These are phyloP conservation scores for Anguilla anguilla DNA, from an alignment of 2,797 vertebrate genomes.

Conservation along the genomic window DNA sequence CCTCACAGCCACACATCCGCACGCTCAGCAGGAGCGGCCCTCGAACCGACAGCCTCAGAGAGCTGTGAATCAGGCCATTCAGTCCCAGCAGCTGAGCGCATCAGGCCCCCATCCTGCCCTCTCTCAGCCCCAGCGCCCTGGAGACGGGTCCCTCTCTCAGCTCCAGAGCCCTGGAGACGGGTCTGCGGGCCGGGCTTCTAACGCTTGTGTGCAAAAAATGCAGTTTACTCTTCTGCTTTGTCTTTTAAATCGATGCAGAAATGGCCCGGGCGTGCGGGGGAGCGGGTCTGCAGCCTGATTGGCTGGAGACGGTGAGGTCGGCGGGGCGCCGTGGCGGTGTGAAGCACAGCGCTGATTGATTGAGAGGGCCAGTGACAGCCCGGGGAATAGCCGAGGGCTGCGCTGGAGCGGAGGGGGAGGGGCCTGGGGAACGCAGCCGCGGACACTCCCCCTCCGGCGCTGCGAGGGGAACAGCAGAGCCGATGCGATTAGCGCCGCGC, in stretches of 20 bases:
- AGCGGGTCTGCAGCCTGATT: not conserved
- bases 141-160: not conserved
- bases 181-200: not conserved
- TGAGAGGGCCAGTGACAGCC: slow-evolving; percentile 42
- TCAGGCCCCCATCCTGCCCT: not conserved
- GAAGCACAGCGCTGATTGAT: slow-evolving; percentile 49
- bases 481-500: slow-evolving; percentile 35
- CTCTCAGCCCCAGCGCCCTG: not conserved
- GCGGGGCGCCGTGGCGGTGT: not conserved
- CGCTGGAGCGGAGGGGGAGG: not conserved
- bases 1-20: not conserved
- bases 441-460: slow-evolving; percentile 28
- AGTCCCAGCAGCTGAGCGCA: not conserved
- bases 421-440: slow-evolving; percentile 2
- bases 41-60: not conserved
- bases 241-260: not conserved
- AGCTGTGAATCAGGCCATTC: not conserved
- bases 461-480: slow-evolving; percentile 27
- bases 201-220: not conserved
- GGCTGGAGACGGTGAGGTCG: not conserved
- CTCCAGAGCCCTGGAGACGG: too few species aligned
- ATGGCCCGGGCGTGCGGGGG: not conserved
- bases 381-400: slow-evolving; percentile 26
- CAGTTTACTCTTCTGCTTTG: not conserved
- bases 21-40: not conserved